Base-by-base conservation (phyloP, 2,113 vertebrate species). In the Platysteira castanea region DNA sequence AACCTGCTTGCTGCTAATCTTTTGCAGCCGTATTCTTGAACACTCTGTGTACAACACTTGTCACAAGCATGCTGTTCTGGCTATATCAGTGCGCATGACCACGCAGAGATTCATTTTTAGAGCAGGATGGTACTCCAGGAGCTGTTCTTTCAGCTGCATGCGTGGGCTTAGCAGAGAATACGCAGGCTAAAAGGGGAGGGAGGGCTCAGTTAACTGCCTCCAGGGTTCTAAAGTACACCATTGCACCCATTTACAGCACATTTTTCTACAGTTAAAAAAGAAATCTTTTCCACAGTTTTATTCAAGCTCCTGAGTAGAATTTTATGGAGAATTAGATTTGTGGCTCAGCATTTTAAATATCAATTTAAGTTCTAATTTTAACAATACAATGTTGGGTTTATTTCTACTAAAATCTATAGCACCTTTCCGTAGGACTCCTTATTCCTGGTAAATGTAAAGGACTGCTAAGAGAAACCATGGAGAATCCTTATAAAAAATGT, bases 291-390 rank as follows among this genome's bases (percentile, higher is more conserved):
- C 6, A 16, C 44, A 57, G 6, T 54, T 87, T 91, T 78, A 75
- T 89, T 74, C 24, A 86, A 71, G 30, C 19, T 79, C n/a, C 87
- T 71, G 33, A 60, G n/a, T 49, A 85, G 78, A 86, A 83, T 90
- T 94, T 94, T 85, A 79, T 85, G 70, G 65, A 79, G 74, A 84
- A 87, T 94, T 89, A 86, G 28, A 61, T 88, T 46, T 46, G 46
- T 73, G 59, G 21, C 80, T 88, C 53, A 80, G 59, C 67, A 73
- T 83, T 93, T 94, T 74, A 85, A 92, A 71, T 53, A 76, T 53
- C 6, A 60, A 75, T 91, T 87, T 89, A 76, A 85, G 44, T 91
- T 91, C 79, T 82, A 94, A 84, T 86, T 92, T 95, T 83, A 86
- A 86, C 39, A 90, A 49, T 41, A 75, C 2, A 50, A 2, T 63